Base-by-base conservation (phyloP, 2,113 vertebrate species). In the Vireo altiloquus region DNA sequence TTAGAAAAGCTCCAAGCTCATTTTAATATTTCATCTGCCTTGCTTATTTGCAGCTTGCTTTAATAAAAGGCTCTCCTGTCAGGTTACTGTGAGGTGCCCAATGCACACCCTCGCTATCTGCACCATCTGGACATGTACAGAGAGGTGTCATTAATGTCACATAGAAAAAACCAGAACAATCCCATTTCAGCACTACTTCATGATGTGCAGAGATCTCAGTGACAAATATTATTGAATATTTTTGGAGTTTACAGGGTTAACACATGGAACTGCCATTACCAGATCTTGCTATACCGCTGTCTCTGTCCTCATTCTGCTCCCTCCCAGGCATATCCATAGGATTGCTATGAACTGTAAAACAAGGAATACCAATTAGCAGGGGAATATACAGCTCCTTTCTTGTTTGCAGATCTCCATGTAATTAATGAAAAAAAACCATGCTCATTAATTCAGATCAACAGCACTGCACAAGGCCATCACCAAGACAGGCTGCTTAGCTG, bases 271-370 rank as follows among this genome's bases (percentile, higher is more conserved):
- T 59, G 87, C 23, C 92, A 97, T 97, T 98, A 99, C 99, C 99
- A 97, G 99, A 99, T 95, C 99, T 98, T 57, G 99, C 99, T 95
- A 99, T 99, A 66, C 99, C 99, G 46, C 99, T 99, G 98, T 99
- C 99, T 97, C 99, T 97, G 96, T 99, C 99, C 59, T 99, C 99
- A 56, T 98, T 98, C 60, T 98, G 97, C 75, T 99, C 98, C 96
- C 99, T 98, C 85, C 99, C 98, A 54, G 99, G 99, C 99, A 99
- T 99, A 98, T 99, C 99, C 99, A 99, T 99, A 44, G 99, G 99
- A 93, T 99, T 99, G 97, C 99, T 99, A 85, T 99, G 99, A 96
- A 99, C 99, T 99, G 97, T 54, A 96, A 97, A 97, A 95, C 44
- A 97, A 97, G 82, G 95, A 53, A 94, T 82, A 94, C 89, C 52